Percentiles rank a stretch among this genome's conserved stretches.
phyloP scores from a whole-genome alignment of 2,113 vertebrate species.

The Cyanocitta stelleri region DNA sequence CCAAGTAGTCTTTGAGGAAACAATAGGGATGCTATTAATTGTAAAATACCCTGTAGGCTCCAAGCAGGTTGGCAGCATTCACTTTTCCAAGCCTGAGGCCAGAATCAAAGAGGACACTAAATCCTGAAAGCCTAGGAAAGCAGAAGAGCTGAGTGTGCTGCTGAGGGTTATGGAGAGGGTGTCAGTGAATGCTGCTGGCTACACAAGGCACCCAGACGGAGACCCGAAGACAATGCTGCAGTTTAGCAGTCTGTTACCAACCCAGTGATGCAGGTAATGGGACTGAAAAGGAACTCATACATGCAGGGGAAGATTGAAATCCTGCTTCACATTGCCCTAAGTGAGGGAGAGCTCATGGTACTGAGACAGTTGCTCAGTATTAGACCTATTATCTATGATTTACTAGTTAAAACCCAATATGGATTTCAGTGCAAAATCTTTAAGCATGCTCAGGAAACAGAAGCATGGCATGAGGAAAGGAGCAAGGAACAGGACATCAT shows the following conservation, averaged over 20 bases:
- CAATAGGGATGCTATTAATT: conserved; percentile 30
- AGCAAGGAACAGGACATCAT: rapidly evolving
- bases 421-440: neutral
- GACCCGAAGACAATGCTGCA: rapidly evolving
- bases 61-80: conserved; percentile 32
- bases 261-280: rapidly evolving
- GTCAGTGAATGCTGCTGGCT: neutral
- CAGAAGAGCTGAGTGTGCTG: neutral
- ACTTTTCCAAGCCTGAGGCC: conserved; percentile 10
- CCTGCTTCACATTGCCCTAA: neutral
- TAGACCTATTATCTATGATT: neutral
- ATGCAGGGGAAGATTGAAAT: neutral
- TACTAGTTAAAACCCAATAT: neutral
- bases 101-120: neutral
- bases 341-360: neutral
- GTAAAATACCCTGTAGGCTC: conserved; percentile 14
- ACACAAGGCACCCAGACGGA: neutral
- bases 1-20: conserved; percentile 17
- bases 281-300: neutral
- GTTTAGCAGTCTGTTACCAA: neutral
- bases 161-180: neutral
- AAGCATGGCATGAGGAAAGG: neutral
- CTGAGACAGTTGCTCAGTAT: neutral
- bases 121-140: neutral
- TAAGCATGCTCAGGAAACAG: neutral